Evolutionary conservation across 2,888 invertebrate species (phyloP).

Genomic region (Cryptocephalus primarius): DNA sequence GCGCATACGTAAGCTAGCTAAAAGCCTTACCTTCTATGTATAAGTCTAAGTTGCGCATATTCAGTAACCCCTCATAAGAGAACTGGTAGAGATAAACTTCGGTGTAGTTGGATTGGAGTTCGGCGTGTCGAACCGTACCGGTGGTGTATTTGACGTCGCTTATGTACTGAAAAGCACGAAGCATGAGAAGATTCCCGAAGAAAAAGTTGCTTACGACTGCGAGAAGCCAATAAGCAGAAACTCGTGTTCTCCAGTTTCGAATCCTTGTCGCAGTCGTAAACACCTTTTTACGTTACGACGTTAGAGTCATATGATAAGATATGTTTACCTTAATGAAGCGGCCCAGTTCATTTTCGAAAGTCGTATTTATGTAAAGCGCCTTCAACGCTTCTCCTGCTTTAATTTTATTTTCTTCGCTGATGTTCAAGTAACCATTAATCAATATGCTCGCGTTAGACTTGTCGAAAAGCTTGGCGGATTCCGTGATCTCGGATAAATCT

Average conservation of each 20-base stretch:
- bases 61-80: slow-evolving; percentile 12
- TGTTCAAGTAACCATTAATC: slow-evolving; percentile 5
- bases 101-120: slow-evolving; percentile 12
- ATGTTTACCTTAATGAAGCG: too few species aligned
- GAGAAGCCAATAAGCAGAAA: too few species aligned
- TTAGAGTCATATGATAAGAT: too few species aligned
- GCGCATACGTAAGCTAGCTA: background rate
- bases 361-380: slow-evolving; percentile 2
- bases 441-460: background rate
- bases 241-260: too few species aligned
- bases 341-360: slow-evolving; percentile 1
- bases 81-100: slow-evolving; percentile 19
- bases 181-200: too few species aligned
- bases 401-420: background rate
- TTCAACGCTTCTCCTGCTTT: slow-evolving; percentile 1
- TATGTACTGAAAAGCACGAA: background rate
- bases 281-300: too few species aligned
- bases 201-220: too few species aligned
- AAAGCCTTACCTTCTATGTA: background rate
- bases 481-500: too few species aligned
- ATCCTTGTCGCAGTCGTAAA: too few species aligned
- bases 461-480: too few species aligned
- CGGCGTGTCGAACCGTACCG: slow-evolving; percentile 13
- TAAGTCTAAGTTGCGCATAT: background rate
- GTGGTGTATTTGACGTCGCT: background rate